Base-by-base conservation (phyloP, 2,797 vertebrate species). In the Rhynchonycteris naso region DNA sequence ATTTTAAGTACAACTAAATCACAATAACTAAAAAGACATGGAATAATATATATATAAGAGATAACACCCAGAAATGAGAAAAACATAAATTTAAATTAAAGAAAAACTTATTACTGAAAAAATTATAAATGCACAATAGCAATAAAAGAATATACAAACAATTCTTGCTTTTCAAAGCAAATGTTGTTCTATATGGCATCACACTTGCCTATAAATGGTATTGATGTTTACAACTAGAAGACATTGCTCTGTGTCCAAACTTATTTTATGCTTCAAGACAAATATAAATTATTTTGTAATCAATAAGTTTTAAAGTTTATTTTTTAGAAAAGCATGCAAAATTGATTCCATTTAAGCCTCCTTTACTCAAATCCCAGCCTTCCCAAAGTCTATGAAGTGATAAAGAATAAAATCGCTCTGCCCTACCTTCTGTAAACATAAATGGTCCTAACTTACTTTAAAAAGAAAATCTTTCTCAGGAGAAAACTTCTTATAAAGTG, bases 201-300 rank as follows among this genome's bases (percentile, higher is more conserved):
- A 43, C 43, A 43, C 43, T 43, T 43, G 43, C 43, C 43, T 61
- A 43, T 2, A 65, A 83, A 58, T 26, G 33, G 18, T 68, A 69
- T 82, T 63, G 38, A 58, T 28, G 21, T 33, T 66, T 35, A 26
- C 10, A 95, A 72, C 58, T 16, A 61, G 47, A 68, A 84, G 35
- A 6, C 28, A 83, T 50, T 81, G 74, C 30, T 21, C 30, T 95
- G 47, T 65, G 16, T 15, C 65, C 26, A 50, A 72, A 85, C 1
- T 5, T 85, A 61, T 56, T 90, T 75, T 14, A 35, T 80, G 56
- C 47, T 84, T 92, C 88, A 90, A 93, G 79, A 22, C 71, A 97
- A 92, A 97, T 22, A 96, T 35, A 96, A 97, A 82, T 38, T 50
- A 95, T 38, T 61, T 95, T 54, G 9, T 38, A 92, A 90, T 15